Evolutionary conservation across 2,797 vertebrate genomes (phyloP).

Genomic region (Mycteria americana): DNA sequence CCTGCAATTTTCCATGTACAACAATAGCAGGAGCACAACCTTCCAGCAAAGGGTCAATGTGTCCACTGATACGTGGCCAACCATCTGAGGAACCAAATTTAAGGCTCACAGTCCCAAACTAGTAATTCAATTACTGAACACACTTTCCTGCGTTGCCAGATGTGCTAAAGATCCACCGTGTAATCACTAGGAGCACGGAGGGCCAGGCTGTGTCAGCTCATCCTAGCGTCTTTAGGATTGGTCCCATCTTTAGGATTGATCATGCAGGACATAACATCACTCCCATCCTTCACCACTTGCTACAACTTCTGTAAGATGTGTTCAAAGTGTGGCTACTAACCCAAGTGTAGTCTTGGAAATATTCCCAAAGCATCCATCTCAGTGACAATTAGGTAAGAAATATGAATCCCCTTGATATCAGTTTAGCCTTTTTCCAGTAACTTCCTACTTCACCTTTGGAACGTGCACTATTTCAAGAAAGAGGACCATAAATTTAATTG

Average conservation of each 20-base stretch:
- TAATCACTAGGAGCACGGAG: fast-evolving
- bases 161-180: background rate
- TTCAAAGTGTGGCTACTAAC: background rate
- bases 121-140: background rate
- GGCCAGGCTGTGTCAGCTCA: background rate
- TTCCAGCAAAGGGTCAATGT: background rate
- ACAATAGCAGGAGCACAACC: background rate
- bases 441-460: slow-evolving; percentile 10
- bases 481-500: background rate
- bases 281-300: background rate
- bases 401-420: background rate
- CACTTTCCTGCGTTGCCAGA: background rate
- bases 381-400: background rate
- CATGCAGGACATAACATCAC: background rate
- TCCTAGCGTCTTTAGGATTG: background rate
- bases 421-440: slow-evolving; percentile 13
- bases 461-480: background rate
- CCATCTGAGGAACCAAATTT: background rate
- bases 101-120: background rate
- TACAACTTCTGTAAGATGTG: background rate
- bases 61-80: background rate
- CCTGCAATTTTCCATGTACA: background rate
- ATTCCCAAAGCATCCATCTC: background rate
- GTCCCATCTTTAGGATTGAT: background rate
- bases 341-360: background rate